phyloP scores from a whole-genome alignment of 2,797 vertebrate species.

The Argentina silus region DNA sequence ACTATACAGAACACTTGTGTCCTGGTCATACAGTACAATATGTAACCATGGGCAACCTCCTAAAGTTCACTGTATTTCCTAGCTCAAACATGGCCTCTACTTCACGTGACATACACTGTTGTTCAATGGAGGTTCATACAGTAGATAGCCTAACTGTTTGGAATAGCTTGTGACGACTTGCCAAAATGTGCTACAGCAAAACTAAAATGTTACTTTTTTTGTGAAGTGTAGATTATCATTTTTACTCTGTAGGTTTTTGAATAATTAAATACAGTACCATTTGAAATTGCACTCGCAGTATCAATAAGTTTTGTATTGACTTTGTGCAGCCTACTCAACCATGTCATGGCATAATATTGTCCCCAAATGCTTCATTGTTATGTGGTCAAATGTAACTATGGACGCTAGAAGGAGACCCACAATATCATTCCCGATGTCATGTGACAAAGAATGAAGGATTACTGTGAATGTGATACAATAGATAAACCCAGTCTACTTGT shows the following conservation, averaged over 20 bases:
- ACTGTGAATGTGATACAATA: neutral
- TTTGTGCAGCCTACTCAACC: conserved; percentile 22
- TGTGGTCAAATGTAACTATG: conserved; percentile 4
- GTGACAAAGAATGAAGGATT: neutral
- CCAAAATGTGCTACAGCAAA: conserved; percentile 43
- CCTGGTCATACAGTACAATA: neutral
- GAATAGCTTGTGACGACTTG: conserved; percentile 54
- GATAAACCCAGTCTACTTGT: conserved; percentile 45
- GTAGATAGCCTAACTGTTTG: conserved; percentile 43
- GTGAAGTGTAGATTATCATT: conserved; percentile 25
- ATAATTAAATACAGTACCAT: conserved; percentile 20
- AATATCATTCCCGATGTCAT: neutral
- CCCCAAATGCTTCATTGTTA: conserved; percentile 26
- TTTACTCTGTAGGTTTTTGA: conserved; percentile 27
- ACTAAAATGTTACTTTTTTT: conserved; percentile 42
- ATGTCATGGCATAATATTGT: conserved; percentile 27
- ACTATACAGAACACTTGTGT: too few relatives aligned
- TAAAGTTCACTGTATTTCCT: neutral
- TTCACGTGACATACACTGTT: conserved; percentile 10
- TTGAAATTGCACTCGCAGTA: conserved; percentile 47
- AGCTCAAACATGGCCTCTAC: conserved; percentile 2
- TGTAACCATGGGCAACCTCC: neutral
- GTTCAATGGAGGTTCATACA: conserved; percentile 31
- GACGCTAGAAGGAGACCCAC: neutral
- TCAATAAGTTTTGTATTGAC: conserved; percentile 50